Percentiles rank a stretch among this genome's conserved stretches.
These are phyloP conservation scores for Petrolisthes manimaculis DNA, from an alignment of 2,888 invertebrate species.

Conservation along the genomic window DNA sequence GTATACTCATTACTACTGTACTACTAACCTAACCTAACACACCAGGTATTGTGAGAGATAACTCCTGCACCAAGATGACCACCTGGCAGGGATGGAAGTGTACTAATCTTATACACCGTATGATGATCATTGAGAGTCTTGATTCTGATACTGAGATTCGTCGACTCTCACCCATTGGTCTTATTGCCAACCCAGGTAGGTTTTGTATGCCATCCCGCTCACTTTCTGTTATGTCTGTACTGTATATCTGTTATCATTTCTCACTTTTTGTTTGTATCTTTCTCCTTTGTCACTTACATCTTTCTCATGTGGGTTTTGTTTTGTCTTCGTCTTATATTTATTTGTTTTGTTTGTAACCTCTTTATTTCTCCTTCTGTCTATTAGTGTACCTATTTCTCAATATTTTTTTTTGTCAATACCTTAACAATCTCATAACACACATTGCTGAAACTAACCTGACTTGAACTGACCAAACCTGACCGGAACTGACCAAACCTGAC, in stretches of 20 bases:
- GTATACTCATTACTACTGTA: background rate
- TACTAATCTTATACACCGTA: slow-evolving; percentile 42
- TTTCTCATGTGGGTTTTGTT: background rate
- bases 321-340: background rate
- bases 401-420: background rate
- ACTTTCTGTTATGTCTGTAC: background rate
- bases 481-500: too few species aligned
- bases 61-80: slow-evolving; percentile 24
- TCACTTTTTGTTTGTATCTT: background rate
- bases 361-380: background rate
- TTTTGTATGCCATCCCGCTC: background rate
- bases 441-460: background rate
- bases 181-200: slow-evolving; percentile 60
- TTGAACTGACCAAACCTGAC: background rate
- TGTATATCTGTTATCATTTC: background rate
- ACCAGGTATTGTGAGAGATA: slow-evolving; percentile 52
- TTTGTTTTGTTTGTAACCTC: background rate
- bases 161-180: slow-evolving; percentile 58
- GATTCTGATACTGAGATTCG: slow-evolving; percentile 58
- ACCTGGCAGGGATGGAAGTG: slow-evolving; percentile 58
- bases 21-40: background rate
- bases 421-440: background rate
- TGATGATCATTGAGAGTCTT: slow-evolving; percentile 63
- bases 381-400: background rate
- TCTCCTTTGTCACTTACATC: background rate